Conservation (phyloP, 92 coral and sea anemone genomes). For the Pocillopora grandis region DNA sequence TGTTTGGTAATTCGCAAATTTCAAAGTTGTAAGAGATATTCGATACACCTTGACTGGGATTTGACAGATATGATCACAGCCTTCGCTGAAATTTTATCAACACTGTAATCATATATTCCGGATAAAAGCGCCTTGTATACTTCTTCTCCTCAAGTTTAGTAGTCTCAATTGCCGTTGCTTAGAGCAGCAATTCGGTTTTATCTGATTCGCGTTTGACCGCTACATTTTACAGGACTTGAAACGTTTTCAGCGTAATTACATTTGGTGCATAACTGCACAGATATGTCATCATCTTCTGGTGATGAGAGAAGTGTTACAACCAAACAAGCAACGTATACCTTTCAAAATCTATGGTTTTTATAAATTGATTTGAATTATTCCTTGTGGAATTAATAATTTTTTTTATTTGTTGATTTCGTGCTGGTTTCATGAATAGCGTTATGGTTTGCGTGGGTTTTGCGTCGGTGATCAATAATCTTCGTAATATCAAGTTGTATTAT, state of each 20-base stretch:
- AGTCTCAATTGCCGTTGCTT: background rate
- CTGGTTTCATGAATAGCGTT: conserved; percentile 6
- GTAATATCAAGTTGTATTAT: background rate
- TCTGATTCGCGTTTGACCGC: background rate
- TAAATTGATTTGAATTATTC: background rate
- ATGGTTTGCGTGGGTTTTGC: conserved; percentile 5
- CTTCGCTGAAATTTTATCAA: conserved; percentile 12
- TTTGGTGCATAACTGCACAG: background rate
- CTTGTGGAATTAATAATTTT: background rate
- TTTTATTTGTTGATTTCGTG: conserved; percentile 1
- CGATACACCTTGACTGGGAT: conserved; percentile 1
- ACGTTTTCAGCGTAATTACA: background rate
- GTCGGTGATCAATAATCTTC: conserved; percentile 11
- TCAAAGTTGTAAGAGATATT: conserved; percentile 33
- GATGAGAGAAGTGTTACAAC: background rate
- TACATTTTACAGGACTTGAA: background rate
- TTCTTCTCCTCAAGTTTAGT: background rate
- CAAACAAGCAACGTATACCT: background rate
- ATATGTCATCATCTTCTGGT: conserved; percentile 14
- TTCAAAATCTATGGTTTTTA: background rate
- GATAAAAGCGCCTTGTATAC: background rate
- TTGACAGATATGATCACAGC: conserved; percentile 5
- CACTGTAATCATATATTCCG: background rate
- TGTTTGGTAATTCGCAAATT: conserved; percentile 10
- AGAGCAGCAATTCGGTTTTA: background rate